Evolutionary conservation across 2,113 vertebrate species (phyloP), one percentile per base, ranked within the genome.

Genomic region (Eidolon helvum): DNA sequence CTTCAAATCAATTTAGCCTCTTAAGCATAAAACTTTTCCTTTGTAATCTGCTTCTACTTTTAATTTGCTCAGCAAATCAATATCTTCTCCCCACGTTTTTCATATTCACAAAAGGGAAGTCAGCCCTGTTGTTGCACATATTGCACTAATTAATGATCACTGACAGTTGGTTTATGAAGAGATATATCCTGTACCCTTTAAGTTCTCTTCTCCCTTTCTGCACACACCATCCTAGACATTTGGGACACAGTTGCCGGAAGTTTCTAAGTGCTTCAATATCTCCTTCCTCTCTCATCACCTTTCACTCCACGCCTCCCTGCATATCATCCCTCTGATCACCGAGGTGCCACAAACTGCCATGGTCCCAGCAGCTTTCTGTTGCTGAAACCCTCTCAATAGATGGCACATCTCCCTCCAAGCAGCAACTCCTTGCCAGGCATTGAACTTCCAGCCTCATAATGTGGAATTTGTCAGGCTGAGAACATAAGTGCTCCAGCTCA

Each of bases 391-490:
- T 0, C 92, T 91, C 95, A 87, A 96, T 97, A 98, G 98, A 98
- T 96, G 69, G 61, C 45, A 3, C 0, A 59, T 96, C 97, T 98
- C 91, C 77, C 82, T 63, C 97, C 97, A 97, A 96, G 63, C 87
- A 33, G 89, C 95, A 95, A 78, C 96, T 98, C 97, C 96, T 80
- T 97, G 96, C 94, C 98, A 98, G 97, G 95, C 98, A 91, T 92
- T 53, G 65, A 94, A 91, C 72, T 97, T 97, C 89, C 77, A 97
- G 87, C 75, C 98, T 98, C 28, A 0, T 98, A 97, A 97, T 86
- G 38, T 59, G 65, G 83, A 97, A 98, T 98, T 97, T 45, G 21
- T 98, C 98, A 98, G 95, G 61, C n/a, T 16, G 96, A 95, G 96
- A 96, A 98, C 4, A 33, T 96, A 97, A 98, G 97, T 97, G 97